A percentile compares a stretch with the other conserved stretches of the same genome.
Evolutionary conservation across 37 sponge, comb jelly and placozoan genomes (phyloP).

Genomic region (Amphimedon queenslandica): DNA sequence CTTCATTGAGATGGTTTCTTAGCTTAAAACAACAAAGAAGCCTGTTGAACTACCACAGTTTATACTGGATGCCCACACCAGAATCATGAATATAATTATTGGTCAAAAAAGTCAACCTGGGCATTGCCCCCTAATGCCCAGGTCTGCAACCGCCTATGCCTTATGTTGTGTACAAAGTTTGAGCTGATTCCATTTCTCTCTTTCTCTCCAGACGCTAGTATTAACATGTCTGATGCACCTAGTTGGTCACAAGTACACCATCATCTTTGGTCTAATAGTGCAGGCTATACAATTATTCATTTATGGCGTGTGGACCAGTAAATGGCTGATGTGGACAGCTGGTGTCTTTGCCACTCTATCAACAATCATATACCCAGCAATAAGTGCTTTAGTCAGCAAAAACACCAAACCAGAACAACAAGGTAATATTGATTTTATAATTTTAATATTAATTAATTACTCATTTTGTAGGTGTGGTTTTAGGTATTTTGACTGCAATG

Average conservation of each 20-base stretch:
- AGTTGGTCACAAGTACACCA: conserved; percentile 63
- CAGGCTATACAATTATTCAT: conserved; percentile 73
- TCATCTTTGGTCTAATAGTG: conserved; percentile 63
- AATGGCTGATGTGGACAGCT: conserved; percentile 77
- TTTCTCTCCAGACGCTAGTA: conserved; percentile 72
- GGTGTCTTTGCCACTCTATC: conserved; percentile 68
- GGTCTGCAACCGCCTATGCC: too few species aligned
- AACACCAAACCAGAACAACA: conserved; percentile 74
- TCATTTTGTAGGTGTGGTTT: conserved; percentile 29
- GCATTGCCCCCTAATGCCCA: too few species aligned
- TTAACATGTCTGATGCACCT: conserved; percentile 43
- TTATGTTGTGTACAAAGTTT: too few species aligned
- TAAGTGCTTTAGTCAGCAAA: conserved; percentile 72
- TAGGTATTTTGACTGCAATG: conserved; percentile 83
- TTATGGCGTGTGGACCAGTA: conserved; percentile 57
- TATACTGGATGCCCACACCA: too few species aligned
- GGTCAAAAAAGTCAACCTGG: too few species aligned
- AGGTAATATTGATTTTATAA: background rate
- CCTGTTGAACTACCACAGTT: too few species aligned
- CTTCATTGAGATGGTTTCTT: too few species aligned
- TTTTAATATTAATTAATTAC: background rate
- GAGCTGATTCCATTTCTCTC: too few species aligned
- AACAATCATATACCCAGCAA: conserved; percentile 81
- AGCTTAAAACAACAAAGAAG: too few species aligned
- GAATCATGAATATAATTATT: too few species aligned